phyloP scores from a whole-genome alignment of 2,797 vertebrate species.

The Pangasius larnaudii region DNA sequence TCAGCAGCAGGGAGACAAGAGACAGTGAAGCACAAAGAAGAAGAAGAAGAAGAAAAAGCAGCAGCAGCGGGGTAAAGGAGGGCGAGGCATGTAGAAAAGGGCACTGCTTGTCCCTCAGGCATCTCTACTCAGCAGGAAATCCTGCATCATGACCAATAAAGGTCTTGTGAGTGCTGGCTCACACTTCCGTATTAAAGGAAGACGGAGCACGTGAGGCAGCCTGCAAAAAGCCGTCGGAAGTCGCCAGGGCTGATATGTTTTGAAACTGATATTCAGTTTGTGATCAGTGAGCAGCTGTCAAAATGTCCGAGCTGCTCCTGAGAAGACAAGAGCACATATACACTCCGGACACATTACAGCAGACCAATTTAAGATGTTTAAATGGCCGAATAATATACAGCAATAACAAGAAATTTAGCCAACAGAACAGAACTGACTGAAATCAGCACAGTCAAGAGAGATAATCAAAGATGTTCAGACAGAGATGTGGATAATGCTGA shows the following conservation, averaged over 20 bases:
- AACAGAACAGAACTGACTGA: not conserved
- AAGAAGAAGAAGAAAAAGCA: constrained; percentile 30
- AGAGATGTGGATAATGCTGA: not conserved
- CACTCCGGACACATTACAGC: not conserved
- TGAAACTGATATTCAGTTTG: not conserved
- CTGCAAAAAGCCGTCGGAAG: not conserved
- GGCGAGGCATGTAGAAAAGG: constrained; percentile 76
- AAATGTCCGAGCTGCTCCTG: not conserved
- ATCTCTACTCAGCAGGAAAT: constrained; percentile 60
- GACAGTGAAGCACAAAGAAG: constrained; percentile 32
- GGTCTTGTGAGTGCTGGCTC: constrained; percentile 2
- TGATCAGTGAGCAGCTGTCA: not conserved
- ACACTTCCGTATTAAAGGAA: not conserved
- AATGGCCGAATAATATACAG: not conserved
- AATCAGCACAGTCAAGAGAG: not conserved
- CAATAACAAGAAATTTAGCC: not conserved
- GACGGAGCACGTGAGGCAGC: constrained; percentile 21
- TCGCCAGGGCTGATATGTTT: no score
- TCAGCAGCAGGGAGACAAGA: constrained; percentile 57
- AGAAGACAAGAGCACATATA: not conserved
- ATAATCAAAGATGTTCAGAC: not conserved
- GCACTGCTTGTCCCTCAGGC: constrained; percentile 66
- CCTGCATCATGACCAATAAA: constrained; percentile 44
- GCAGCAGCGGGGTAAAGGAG: constrained; percentile 33
- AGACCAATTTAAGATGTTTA: not conserved